phyloP scores from a whole-genome alignment of 2,113 vertebrate genomes.

The Eptatretus burgeri region DNA sequence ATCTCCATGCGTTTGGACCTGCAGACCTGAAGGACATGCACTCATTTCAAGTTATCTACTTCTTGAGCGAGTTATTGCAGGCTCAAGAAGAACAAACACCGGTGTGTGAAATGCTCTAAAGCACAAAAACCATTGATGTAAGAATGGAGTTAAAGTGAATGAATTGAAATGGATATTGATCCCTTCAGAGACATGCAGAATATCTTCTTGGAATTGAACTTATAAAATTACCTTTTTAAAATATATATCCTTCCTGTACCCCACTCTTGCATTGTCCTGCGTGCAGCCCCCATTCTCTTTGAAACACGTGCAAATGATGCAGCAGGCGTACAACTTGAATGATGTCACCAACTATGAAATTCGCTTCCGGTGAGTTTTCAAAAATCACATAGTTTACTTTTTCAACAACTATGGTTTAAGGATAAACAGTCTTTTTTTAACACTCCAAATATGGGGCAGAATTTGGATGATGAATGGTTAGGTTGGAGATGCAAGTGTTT shows the following conservation, averaged over 20 bases:
- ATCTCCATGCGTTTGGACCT: constrained; percentile 30
- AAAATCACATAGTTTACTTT: too few relatives aligned
- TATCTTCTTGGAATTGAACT: too few relatives aligned
- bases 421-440: too few relatives aligned
- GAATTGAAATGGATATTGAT: too few relatives aligned
- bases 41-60: constrained; percentile 58
- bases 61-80: constrained; percentile 42
- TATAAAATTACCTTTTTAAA: too few relatives aligned
- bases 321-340: constrained; percentile 54
- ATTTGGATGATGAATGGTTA: too few relatives aligned
- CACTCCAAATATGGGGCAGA: too few relatives aligned
- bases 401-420: too few relatives aligned
- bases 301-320: constrained; percentile 50
- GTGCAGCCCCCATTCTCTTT: constrained; percentile 37
- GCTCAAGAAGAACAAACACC: constrained; percentile 8
- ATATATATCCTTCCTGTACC: not conserved
- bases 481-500: too few relatives aligned
- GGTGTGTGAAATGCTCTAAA: not conserved
- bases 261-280: constrained; percentile 6
- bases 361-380: constrained; percentile 34
- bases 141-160: too few relatives aligned
- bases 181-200: too few relatives aligned
- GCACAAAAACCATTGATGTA: not conserved
- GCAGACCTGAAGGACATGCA: constrained; percentile 40
- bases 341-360: constrained; percentile 49